Percentiles rank a stretch among this genome's conserved stretches.
These are phyloP conservation scores for Pollenia amentaria DNA, from an alignment of 2,888 invertebrate species.

Conservation along the genomic window DNA sequence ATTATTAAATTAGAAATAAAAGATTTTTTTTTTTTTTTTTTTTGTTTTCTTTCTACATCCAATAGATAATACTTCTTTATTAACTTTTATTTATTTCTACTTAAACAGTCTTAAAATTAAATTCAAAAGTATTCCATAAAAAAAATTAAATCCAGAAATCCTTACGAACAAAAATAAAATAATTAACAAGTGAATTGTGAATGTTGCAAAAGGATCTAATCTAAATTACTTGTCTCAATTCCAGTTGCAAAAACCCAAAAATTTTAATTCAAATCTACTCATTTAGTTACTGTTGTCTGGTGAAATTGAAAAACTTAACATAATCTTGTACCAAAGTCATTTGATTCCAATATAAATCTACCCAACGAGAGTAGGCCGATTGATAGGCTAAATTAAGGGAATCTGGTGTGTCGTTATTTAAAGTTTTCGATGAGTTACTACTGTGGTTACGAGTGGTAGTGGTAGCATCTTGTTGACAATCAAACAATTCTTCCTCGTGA, in stretches of 20 bases:
- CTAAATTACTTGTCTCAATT: background rate
- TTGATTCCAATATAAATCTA: constrained; percentile 79
- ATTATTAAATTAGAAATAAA: no score
- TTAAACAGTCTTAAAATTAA: constrained; percentile 28
- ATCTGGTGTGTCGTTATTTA: constrained; percentile 39
- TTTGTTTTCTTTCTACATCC: background rate
- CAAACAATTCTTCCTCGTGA: constrained; percentile 50
- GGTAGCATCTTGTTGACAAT: constrained; percentile 33
- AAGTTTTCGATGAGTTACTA: constrained; percentile 49
- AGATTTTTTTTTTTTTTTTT: no score
- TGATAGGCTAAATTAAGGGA: constrained; percentile 70
- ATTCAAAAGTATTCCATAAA: constrained; percentile 9
- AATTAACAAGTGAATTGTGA: constrained; percentile 6
- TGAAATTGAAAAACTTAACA: constrained; percentile 75
- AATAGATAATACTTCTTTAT: constrained; percentile 11
- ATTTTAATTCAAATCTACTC: background rate
- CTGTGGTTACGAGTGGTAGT: background rate
- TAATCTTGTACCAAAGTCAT: constrained; percentile 78
- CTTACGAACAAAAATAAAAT: constrained; percentile 2
- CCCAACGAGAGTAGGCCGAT: constrained; percentile 77
- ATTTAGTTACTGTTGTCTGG: constrained; percentile 63
- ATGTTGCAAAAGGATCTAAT: background rate
- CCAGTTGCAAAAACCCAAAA: background rate
- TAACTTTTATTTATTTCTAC: background rate
- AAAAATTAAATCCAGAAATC: constrained; percentile 9